Percentiles rank a stretch among this genome's conserved stretches.
phyloP scores from a whole-genome alignment of 2,113 vertebrate genomes.

The Sinocyclocheilus rhinocerous region DNA sequence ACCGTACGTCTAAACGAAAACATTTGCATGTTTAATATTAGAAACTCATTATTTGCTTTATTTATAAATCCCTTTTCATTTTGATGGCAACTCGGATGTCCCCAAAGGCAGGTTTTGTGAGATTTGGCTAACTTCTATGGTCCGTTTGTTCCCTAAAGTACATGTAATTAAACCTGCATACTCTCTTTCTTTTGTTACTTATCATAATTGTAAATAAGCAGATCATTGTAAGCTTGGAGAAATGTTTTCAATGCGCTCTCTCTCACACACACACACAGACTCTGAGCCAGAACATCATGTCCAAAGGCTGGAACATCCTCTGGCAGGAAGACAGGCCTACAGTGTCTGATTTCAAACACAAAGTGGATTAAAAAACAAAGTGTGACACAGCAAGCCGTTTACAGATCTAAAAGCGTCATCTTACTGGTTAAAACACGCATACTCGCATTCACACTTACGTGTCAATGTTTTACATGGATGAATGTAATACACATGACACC shows the following conservation, averaged over 20 bases:
- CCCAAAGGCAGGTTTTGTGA: neutral
- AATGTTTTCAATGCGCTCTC: neutral
- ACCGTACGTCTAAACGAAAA: neutral
- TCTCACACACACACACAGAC: neutral
- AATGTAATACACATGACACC: neutral
- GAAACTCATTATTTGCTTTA: conserved; percentile 5
- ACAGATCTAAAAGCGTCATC: conserved; percentile 22
- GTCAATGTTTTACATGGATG: conserved; percentile 4
- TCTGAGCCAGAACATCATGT: conserved; percentile 34
- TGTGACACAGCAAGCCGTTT: conserved; percentile 34
- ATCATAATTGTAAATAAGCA: neutral
- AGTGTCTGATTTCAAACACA: conserved; percentile 24
- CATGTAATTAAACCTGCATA: neutral
- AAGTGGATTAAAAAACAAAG: neutral
- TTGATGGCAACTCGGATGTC: neutral
- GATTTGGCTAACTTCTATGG: neutral
- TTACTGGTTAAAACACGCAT: neutral
- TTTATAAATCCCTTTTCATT: conserved; percentile 2
- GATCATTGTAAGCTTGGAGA: conserved; percentile 21
- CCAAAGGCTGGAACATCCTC: conserved; percentile 32
- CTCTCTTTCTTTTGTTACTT: neutral
- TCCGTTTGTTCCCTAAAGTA: neutral
- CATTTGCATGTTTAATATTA: neutral
- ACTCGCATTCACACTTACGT: neutral
- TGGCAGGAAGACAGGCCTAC: conserved; percentile 23